Percentiles rank a stretch among this genome's conserved stretches.
Evolutionary conservation across 1,140 invertebrate species (phyloP).

Genomic region (Carcinoscorpius rotundicauda): DNA sequence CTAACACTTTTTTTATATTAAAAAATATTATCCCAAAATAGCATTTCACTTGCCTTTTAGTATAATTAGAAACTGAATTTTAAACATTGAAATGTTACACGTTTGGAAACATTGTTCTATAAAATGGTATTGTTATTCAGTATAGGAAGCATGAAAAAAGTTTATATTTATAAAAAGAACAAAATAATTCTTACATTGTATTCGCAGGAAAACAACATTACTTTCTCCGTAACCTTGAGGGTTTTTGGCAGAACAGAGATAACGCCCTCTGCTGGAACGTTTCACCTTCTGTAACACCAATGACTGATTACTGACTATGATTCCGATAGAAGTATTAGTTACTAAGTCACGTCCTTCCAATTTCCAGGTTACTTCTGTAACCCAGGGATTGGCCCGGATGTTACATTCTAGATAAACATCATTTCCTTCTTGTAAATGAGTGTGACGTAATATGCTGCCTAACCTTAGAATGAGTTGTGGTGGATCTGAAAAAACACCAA

Average conservation of each 20-base stretch:
- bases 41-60: no score
- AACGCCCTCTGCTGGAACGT: constrained; percentile 33
- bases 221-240: constrained; percentile 77
- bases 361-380: constrained; percentile 64
- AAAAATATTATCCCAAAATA: no score
- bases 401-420: constrained; percentile 83
- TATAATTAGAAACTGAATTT: no score
- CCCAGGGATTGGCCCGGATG: constrained; percentile 70
- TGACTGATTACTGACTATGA: constrained; percentile 64
- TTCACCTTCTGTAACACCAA: constrained; percentile 30
- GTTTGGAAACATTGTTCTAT: no score
- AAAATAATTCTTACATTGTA: constrained; percentile 56
- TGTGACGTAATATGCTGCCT: constrained; percentile 68
- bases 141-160: no score
- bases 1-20: no score
- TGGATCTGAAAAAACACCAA: constrained; percentile 46
- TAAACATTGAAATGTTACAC: no score
- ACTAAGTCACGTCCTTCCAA: constrained; percentile 43
- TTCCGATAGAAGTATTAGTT: constrained; percentile 41
- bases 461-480: constrained; percentile 67
- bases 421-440: constrained; percentile 57
- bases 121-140: no score
- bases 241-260: constrained; percentile 79
- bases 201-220: constrained; percentile 64
- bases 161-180: no score